A percentile compares a stretch with the other conserved stretches of the same genome.
Evolutionary conservation across 2,888 invertebrate genomes (phyloP).

Genomic region (Oasisia sp.): DNA sequence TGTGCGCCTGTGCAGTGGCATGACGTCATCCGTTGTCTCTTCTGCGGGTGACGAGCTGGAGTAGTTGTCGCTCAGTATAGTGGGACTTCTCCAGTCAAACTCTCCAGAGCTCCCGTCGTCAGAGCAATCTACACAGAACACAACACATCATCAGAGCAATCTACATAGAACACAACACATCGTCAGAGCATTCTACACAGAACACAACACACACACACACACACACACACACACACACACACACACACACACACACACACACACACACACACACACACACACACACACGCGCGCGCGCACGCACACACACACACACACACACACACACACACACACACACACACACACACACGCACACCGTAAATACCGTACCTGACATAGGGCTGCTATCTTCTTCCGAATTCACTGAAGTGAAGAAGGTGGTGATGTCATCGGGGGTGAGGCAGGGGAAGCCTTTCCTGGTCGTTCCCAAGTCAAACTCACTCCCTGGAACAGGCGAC

Average conservation of each 20-base stretch:
- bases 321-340: slow-evolving; percentile 23
- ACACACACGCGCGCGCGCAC: slow-evolving; percentile 19
- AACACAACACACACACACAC: too few species aligned
- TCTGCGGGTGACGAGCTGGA: not conserved
- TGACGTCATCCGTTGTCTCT: not conserved
- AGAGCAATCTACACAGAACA: not conserved
- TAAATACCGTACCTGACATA: not conserved
- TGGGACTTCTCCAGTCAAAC: not conserved
- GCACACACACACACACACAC: slow-evolving; percentile 27
- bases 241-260: too few species aligned
- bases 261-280: not conserved
- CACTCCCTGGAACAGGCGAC: not conserved
- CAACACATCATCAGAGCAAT: not conserved
- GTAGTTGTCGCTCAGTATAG: not conserved
- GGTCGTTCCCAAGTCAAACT: not conserved
- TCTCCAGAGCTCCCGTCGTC: not conserved
- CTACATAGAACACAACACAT: too few species aligned
- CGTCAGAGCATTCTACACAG: too few species aligned
- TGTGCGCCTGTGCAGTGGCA: not conserved
- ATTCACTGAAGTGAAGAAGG: not conserved
- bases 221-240: too few species aligned
- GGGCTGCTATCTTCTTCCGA: not conserved
- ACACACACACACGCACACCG: not conserved
- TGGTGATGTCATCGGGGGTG: not conserved
- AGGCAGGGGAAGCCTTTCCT: not conserved